Evolutionary conservation across 2,888 invertebrate genomes (phyloP).

Genomic region (Caenorhabditis drosophilae): DNA sequence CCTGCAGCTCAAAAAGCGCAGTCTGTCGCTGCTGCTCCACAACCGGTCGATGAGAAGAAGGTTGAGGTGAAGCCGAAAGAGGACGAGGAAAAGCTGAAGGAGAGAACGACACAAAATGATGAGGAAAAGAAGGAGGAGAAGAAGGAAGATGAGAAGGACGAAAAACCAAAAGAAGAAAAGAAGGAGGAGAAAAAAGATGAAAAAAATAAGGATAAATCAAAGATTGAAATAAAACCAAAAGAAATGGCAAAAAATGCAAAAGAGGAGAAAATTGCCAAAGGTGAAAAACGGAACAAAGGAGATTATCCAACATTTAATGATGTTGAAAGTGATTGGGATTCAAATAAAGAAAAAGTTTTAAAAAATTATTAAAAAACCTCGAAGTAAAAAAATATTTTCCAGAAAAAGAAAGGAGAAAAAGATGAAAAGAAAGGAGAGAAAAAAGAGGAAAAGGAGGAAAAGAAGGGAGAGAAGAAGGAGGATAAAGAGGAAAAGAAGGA

Average conservation of each 20-base stretch:
- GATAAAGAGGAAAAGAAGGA: neutral
- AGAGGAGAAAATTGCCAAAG: constrained; percentile 7
- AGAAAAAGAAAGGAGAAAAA: neutral
- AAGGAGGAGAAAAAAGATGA: neutral
- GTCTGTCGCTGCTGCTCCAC: constrained; percentile 1
- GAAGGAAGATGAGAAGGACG: constrained; percentile 8
- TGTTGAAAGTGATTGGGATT: constrained; percentile 14
- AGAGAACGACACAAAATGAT: constrained; percentile 8
- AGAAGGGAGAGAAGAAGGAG: constrained; percentile 4
- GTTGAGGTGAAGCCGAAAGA: neutral
- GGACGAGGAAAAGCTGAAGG: neutral
- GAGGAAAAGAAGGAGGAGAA: constrained; percentile 6
- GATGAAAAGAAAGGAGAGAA: neutral
- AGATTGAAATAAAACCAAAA: constrained; percentile 10
- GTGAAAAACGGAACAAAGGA: constrained; percentile 10
- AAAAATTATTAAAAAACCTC: neutral
- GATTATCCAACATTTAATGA: constrained; percentile 19
- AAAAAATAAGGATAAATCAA: constrained; percentile 1
- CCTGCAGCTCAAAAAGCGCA: neutral
- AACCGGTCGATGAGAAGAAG: neutral
- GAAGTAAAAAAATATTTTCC: neutral
- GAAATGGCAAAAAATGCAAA: constrained; percentile 8
- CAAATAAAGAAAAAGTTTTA: constrained; percentile 7
- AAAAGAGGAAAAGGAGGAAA: neutral
- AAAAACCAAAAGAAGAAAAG: neutral